Evolutionary conservation across 1,140 invertebrate genomes (phyloP).

Genomic region (Drosophila serrata): DNA sequence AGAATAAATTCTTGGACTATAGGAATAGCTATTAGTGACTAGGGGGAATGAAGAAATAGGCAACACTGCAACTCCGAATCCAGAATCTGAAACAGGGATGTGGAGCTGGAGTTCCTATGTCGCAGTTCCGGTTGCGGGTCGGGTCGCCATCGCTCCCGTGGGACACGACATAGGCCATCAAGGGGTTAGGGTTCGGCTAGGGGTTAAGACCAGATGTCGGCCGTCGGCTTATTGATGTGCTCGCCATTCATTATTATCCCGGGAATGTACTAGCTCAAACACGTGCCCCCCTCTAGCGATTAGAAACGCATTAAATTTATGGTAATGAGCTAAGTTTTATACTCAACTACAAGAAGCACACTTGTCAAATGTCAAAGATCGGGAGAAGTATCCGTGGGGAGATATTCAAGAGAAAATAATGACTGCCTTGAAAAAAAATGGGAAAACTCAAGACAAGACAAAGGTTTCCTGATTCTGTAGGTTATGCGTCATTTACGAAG

Average conservation of each 20-base stretch:
- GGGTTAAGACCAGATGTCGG: slow-evolving; percentile 54
- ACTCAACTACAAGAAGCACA: slow-evolving; percentile 28
- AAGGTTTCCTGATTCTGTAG: background rate
- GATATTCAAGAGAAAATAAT: background rate
- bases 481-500: background rate
- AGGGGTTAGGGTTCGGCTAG: slow-evolving; percentile 57
- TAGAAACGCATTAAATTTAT: slow-evolving; percentile 84
- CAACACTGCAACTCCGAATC: slow-evolving; percentile 20
- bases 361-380: slow-evolving; percentile 64
- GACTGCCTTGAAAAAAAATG: background rate
- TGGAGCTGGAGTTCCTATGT: slow-evolving; percentile 36
- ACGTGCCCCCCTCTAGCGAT: slow-evolving; percentile 72
- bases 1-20: no score
- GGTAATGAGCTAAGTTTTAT: slow-evolving; percentile 71
- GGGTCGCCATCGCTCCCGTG: slow-evolving; percentile 38
- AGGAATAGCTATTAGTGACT: background rate
- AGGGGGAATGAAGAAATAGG: background rate
- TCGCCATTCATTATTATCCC: slow-evolving; percentile 71
- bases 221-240: slow-evolving; percentile 59
- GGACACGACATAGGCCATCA: slow-evolving; percentile 51
- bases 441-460: no score
- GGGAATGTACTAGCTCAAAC: slow-evolving; percentile 39
- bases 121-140: slow-evolving; percentile 41
- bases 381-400: slow-evolving; percentile 43
- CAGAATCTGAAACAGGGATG: slow-evolving; percentile 2